Base-by-base conservation (phyloP, 2,113 vertebrate species). In the Calidris pygmaea region DNA sequence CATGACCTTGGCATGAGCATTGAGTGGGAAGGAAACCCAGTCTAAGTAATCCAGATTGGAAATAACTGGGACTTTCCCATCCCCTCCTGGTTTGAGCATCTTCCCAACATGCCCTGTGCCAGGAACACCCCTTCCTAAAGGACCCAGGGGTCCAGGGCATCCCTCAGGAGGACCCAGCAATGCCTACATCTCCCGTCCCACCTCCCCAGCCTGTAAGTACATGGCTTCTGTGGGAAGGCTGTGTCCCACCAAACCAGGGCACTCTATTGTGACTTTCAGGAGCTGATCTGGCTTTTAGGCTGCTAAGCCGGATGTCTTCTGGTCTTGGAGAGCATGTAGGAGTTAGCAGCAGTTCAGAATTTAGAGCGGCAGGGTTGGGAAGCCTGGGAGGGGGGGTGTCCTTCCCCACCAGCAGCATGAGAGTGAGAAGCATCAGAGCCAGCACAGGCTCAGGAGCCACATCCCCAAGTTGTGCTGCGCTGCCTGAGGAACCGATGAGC, bases 331-430 rank as follows among this genome's bases (percentile, higher is more conserved):
- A 19, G 17, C 29, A 23, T 3, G 3, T 62, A 47, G 50, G 23
- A 80, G 3, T 35, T 72, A 73, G 72, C 34, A 83, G 32, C 43
- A 52, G 27, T 68, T 76, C 0, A 0, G 29, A 20, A 32, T 89
- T 78, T 72, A 47, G 58, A 48, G n/a, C 39, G 53, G 3, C 43
- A 72, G 27, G 34, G n/a, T 4, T 91, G 60, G 47, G 60, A 91
- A 68, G 52, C 32, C 32, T 58, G 32, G 1, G 22, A 7, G 16
- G 9, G 9, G 2, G 22, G 9, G 19, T 6, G 13, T 91, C 48
- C 55, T 65, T 67, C 24, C 26, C 30, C 1, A 1, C 50, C 0
- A 0, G 56, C 78, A 32, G 12, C 8, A 8, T 21, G 32, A 58
- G 17, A 71, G 10, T 7, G 15, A 34, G 59, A 85, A 83, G 52